A percentile compares a stretch with the other conserved stretches of the same genome.
These are phyloP conservation scores for Cyphotilapia sp. DNA, from an alignment of 2,113 vertebrate genomes.

Conservation along the genomic window DNA sequence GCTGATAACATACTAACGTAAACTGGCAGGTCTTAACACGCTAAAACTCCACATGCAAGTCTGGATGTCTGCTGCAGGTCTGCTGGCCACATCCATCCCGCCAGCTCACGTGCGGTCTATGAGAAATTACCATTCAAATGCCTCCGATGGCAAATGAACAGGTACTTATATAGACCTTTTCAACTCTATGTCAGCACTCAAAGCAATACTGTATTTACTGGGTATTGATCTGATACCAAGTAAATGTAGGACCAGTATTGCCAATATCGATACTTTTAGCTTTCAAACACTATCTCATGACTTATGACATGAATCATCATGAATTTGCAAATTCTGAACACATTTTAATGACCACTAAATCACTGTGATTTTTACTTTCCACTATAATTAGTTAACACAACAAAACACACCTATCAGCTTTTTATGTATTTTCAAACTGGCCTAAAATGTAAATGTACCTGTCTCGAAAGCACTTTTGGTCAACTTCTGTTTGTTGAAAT, in stretches of 20 bases:
- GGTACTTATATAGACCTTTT: background rate
- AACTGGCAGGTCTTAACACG: background rate
- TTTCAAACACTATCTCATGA: background rate
- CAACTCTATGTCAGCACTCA: background rate
- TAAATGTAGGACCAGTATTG: background rate
- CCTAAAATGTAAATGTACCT: background rate
- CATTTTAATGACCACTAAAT: background rate
- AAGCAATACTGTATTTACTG: background rate
- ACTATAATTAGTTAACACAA: background rate
- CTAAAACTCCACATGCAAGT: background rate
- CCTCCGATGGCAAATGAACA: background rate
- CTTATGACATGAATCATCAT: background rate
- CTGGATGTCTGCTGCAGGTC: background rate
- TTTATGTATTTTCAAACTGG: background rate
- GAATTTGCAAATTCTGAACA: background rate
- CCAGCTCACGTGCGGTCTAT: background rate
- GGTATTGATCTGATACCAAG: background rate
- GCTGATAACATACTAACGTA: background rate
- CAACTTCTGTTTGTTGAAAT: background rate
- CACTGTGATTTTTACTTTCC: background rate
- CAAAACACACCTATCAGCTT: background rate
- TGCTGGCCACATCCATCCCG: background rate
- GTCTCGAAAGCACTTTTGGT: background rate
- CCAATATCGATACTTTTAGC: background rate
- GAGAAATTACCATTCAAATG: background rate